Evolutionary conservation across 1,140 invertebrate species (phyloP).

Genomic region (Achatina immaculata): DNA sequence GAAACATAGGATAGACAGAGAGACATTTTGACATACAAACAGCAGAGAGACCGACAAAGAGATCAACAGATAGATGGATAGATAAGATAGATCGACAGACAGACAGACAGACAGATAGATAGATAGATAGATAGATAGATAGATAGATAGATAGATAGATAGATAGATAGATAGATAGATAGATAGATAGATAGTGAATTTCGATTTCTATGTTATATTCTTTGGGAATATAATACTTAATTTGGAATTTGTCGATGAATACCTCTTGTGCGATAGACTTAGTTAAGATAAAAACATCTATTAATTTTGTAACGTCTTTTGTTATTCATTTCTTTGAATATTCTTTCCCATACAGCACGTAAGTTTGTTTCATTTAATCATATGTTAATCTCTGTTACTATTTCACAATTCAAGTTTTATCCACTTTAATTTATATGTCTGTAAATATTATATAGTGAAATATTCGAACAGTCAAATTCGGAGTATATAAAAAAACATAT

Average conservation of each 20-base stretch:
- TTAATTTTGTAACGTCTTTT: neutral
- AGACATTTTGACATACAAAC: too few relatives aligned
- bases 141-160: slow-evolving; percentile 4
- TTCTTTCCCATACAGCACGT: neutral
- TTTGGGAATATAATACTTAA: neutral
- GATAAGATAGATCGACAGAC: neutral
- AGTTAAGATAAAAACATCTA: neutral
- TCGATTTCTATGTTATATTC: neutral
- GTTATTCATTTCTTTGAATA: neutral
- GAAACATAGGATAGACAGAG: too few relatives aligned
- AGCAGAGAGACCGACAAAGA: too few relatives aligned
- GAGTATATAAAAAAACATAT: too few relatives aligned
- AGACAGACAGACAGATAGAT: neutral
- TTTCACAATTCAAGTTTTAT: too few relatives aligned
- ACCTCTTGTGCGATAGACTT: neutral
- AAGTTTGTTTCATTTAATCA: neutral
- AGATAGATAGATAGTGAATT: slow-evolving; percentile 4
- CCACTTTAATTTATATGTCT: too few relatives aligned
- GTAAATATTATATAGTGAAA: too few relatives aligned
- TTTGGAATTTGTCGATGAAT: neutral
- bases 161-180: slow-evolving; percentile 4
- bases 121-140: slow-evolving; percentile 4
- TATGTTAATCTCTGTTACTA: neutral
- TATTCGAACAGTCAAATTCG: too few relatives aligned
- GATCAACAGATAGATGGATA: too few relatives aligned